Percentiles rank a stretch among this genome's conserved stretches.
phyloP scores from a whole-genome alignment of 2,797 vertebrate species.

The Gymnoscopelus braueri region DNA sequence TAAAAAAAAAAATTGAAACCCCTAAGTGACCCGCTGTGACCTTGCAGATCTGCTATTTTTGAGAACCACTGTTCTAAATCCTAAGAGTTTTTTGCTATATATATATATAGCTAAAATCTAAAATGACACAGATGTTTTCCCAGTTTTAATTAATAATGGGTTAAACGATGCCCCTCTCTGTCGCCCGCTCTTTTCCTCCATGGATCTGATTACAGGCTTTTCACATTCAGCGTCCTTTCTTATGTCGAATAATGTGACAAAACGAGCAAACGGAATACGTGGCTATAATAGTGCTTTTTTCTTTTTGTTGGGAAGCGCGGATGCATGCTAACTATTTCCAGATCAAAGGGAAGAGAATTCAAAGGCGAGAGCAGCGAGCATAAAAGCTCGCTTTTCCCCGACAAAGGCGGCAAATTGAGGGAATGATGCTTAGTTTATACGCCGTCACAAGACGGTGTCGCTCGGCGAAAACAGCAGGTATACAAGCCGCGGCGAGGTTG shows the following conservation, averaged over 20 bases:
- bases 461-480: too few species aligned
- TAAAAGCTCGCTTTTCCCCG: not conserved
- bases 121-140: too few species aligned
- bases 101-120: too few species aligned
- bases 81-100: too few species aligned
- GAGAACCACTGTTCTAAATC: too few species aligned
- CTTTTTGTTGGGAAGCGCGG: not conserved
- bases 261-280: not conserved
- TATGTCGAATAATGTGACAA: not conserved
- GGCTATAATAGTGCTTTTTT: slow-evolving; percentile 5
- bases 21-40: too few species aligned
- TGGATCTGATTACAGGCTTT: slow-evolving; percentile 8
- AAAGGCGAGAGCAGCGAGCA: not conserved
- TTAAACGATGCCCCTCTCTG: slow-evolving; percentile 4
- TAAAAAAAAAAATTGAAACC: too few species aligned
- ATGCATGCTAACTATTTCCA: slow-evolving; percentile 9
- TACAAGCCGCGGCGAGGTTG: too few species aligned
- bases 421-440: not conserved
- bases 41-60: too few species aligned
- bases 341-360: slow-evolving; percentile 17
- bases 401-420: slow-evolving; percentile 14
- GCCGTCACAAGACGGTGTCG: too few species aligned
- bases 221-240: slow-evolving; percentile 3
- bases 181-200: not conserved
- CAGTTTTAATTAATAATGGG: too few species aligned